A percentile compares a stretch with the other conserved stretches of the same genome.
phyloP scores from a whole-genome alignment of 1,140 invertebrate genomes.

The Bactericera cockerelli region DNA sequence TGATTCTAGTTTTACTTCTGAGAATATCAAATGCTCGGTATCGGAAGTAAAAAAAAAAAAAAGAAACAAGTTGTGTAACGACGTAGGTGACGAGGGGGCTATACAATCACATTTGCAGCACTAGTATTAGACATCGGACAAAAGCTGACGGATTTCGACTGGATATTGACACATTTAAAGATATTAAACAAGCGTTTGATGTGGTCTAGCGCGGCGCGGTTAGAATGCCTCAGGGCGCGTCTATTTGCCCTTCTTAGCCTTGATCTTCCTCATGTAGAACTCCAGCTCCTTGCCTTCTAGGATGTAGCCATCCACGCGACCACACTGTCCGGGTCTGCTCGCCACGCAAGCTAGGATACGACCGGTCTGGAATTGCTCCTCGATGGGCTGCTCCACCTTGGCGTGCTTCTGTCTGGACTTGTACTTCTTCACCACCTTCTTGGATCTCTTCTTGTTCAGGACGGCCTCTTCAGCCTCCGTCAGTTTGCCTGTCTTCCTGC shows the following conservation, averaged over 20 bases:
- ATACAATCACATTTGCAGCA: too few relatives aligned
- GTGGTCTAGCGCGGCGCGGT: too few relatives aligned
- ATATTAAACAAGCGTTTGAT: too few relatives aligned
- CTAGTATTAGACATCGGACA: too few relatives aligned
- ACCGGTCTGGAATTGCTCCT: slow-evolving; percentile 94
- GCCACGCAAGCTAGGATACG: slow-evolving; percentile 87
- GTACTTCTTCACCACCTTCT: slow-evolving; percentile 87
- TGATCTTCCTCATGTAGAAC: slow-evolving; percentile 97
- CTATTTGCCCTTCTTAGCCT: slow-evolving; percentile 86
- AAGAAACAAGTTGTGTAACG: too few relatives aligned
- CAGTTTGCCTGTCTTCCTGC: slow-evolving; percentile 92
- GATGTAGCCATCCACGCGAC: slow-evolving; percentile 92
- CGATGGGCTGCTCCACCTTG: slow-evolving; percentile 81
- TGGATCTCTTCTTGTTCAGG: slow-evolving; percentile 84
- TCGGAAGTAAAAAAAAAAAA: too few relatives aligned
- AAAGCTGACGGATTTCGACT: too few relatives aligned
- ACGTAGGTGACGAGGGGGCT: too few relatives aligned
- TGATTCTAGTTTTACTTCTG: too few relatives aligned
- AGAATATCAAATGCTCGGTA: too few relatives aligned
- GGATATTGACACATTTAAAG: too few relatives aligned
- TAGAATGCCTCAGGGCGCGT: too few relatives aligned
- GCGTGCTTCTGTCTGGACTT: slow-evolving; percentile 76
- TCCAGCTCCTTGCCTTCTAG: slow-evolving; percentile 98
- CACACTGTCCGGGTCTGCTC: slow-evolving; percentile 93
- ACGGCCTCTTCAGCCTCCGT: slow-evolving; percentile 88